Percentiles rank a stretch among this genome's conserved stretches.
These are phyloP conservation scores for Talpa occidentalis DNA, from an alignment of 2,113 vertebrate species.

Conservation along the genomic window DNA sequence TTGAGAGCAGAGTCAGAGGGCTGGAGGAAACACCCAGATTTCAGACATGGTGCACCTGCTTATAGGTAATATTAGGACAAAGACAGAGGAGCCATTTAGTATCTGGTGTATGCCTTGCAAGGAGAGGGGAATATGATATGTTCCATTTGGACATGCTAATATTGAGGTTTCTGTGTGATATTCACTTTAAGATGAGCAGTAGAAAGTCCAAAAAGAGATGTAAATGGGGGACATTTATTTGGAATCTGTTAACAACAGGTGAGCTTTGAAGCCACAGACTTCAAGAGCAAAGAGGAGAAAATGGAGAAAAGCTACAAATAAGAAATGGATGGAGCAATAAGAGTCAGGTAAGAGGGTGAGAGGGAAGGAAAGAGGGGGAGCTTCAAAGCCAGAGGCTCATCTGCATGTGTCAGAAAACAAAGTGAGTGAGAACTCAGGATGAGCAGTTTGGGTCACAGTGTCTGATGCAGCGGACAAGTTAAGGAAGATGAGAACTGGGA, in stretches of 20 bases:
- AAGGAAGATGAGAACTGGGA: neutral
- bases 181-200: neutral
- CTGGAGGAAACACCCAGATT: neutral
- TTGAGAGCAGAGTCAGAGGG: neutral
- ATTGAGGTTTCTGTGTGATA: neutral
- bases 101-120: neutral
- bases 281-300: neutral
- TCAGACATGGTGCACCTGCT: neutral
- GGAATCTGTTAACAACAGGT: too few species aligned
- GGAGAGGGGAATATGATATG: neutral
- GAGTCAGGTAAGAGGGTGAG: neutral
- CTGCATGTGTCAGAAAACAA: neutral
- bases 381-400: neutral
- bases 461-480: accelerated
- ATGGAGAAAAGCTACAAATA: neutral
- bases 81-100: neutral
- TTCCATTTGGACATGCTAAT: neutral
- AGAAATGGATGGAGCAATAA: neutral
- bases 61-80: neutral
- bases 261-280: neutral
- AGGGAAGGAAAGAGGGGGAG: neutral
- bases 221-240: neutral
- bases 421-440: neutral
- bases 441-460: accelerated
- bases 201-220: neutral